phyloP scores from a whole-genome alignment of 2,113 vertebrate species.

The Hystrix cristata region DNA sequence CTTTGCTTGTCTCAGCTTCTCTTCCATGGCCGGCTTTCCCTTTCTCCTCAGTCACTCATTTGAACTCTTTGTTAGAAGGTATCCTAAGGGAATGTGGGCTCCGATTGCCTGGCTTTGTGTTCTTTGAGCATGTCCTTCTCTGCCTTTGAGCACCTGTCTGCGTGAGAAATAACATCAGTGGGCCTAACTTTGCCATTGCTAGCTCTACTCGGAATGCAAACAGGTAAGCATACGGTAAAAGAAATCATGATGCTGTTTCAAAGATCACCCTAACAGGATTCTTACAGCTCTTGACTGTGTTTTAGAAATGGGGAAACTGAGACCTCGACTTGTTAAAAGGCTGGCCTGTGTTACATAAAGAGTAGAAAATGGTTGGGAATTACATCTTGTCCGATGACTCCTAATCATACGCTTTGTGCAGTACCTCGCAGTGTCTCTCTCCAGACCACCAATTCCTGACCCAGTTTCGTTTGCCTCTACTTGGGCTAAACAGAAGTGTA shows the following conservation, averaged over 20 bases:
- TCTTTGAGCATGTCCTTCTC: conserved; percentile 54
- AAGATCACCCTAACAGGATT: not conserved
- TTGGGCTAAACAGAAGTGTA: conserved; percentile 47
- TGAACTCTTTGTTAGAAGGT: conserved; percentile 62
- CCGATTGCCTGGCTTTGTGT: conserved; percentile 39
- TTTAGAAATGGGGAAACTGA: conserved; percentile 37
- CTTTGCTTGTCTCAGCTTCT: conserved; percentile 42
- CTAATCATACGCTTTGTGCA: not conserved
- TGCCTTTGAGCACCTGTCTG: conserved; percentile 52
- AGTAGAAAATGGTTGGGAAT: not conserved
- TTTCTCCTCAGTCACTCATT: conserved; percentile 49
- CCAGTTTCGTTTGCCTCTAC: conserved; percentile 61
- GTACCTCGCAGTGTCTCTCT: not conserved
- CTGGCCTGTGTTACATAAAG: not conserved
- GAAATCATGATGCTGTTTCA: conserved; percentile 5
- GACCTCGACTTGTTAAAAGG: not conserved
- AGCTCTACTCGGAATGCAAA: conserved; percentile 15
- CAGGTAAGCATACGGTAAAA: not conserved
- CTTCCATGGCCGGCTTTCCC: conserved; percentile 4
- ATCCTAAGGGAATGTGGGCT: conserved; percentile 31
- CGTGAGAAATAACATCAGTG: conserved; percentile 59
- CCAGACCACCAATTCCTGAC: conserved; percentile 36
- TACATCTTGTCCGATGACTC: not conserved
- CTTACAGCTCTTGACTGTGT: not conserved
- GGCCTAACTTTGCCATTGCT: conserved; percentile 41